phyloP scores from a whole-genome alignment of 30 jellyfish, hydroid and myxozoan species.

The Catostylus mosaicus region DNA sequence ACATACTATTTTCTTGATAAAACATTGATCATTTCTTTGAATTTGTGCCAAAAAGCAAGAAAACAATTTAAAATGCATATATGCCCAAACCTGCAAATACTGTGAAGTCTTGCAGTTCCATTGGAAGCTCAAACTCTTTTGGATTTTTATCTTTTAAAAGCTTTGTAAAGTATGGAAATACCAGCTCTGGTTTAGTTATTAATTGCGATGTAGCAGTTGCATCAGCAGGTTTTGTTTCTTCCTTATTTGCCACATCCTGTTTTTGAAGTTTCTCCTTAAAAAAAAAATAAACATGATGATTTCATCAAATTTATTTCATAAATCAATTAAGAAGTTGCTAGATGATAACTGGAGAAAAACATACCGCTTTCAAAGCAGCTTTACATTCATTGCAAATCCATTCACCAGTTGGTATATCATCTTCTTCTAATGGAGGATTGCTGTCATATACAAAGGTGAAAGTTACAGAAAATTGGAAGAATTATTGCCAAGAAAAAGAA shows the following conservation, averaged over 20 bases:
- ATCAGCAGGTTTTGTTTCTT: constrained; percentile 39
- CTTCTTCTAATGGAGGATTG: constrained; percentile 99
- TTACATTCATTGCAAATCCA: constrained; percentile 99
- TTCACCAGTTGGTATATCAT: constrained; percentile 99
- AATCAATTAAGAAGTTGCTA: neutral
- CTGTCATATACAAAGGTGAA: constrained; percentile 47
- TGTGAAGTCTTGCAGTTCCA: constrained; percentile 85
- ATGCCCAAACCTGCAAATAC: constrained; percentile 96
- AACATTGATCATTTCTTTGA: too few relatives aligned
- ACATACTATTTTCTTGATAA: too few relatives aligned
- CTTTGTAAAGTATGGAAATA: constrained; percentile 81
- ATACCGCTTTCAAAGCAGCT: constrained; percentile 65
- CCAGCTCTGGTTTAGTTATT: constrained; percentile 42
- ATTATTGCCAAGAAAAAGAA: too few relatives aligned
- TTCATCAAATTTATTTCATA: too few relatives aligned
- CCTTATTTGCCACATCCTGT: constrained; percentile 56
- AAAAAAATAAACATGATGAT: too few relatives aligned
- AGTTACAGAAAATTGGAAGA: too few relatives aligned
- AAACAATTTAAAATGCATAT: too few relatives aligned
- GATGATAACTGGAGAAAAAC: neutral
- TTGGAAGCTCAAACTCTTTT: constrained; percentile 89
- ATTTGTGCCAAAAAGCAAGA: too few relatives aligned
- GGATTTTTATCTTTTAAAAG: constrained; percentile 85
- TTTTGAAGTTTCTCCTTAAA: constrained; percentile 64
- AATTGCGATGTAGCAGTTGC: constrained; percentile 4